Percentiles rank a stretch among this genome's conserved stretches.
These are phyloP conservation scores for Cataglyphis cursor DNA, from an alignment of 2,888 invertebrate genomes.

Conservation along the genomic window DNA sequence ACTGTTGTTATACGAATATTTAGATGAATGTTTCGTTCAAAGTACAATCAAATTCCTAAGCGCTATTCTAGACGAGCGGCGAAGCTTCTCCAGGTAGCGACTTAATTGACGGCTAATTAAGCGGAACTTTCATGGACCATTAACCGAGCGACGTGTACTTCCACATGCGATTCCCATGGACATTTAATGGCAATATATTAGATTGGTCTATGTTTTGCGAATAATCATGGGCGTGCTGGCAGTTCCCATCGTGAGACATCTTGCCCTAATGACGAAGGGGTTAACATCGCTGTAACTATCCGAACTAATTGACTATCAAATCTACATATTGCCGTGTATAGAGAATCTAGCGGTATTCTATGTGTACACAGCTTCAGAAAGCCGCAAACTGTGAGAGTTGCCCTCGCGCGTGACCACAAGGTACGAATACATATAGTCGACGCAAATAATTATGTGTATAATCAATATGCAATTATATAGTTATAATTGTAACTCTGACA, in stretches of 20 bases:
- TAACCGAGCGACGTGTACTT: conserved; percentile 23
- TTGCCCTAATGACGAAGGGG: conserved; percentile 29
- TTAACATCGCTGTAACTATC: conserved; percentile 41
- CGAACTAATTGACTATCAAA: conserved; percentile 52
- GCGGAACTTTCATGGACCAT: conserved; percentile 43
- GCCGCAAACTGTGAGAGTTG: conserved; percentile 32
- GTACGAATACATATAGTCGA: background rate
- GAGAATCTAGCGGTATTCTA: conserved; percentile 16
- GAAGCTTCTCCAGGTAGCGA: conserved; percentile 36
- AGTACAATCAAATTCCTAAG: conserved; percentile 28
- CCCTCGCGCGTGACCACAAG: background rate
- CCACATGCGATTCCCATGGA: conserved; percentile 46
- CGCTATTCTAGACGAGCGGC: conserved; percentile 7
- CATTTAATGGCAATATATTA: conserved; percentile 46
- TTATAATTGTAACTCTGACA: background rate
- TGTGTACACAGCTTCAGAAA: conserved; percentile 23
- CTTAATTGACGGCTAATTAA: conserved; percentile 53
- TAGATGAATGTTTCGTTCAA: background rate
- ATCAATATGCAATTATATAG: conserved; percentile 6
- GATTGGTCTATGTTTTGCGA: conserved; percentile 45
- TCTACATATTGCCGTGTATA: conserved; percentile 35
- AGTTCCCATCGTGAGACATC: conserved; percentile 25
- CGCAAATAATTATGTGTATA: conserved; percentile 17
- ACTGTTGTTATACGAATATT: background rate
- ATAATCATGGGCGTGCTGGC: conserved; percentile 19